Base-by-base conservation (phyloP, 2,888 invertebrate species). In the Micropterix aruncella region DNA sequence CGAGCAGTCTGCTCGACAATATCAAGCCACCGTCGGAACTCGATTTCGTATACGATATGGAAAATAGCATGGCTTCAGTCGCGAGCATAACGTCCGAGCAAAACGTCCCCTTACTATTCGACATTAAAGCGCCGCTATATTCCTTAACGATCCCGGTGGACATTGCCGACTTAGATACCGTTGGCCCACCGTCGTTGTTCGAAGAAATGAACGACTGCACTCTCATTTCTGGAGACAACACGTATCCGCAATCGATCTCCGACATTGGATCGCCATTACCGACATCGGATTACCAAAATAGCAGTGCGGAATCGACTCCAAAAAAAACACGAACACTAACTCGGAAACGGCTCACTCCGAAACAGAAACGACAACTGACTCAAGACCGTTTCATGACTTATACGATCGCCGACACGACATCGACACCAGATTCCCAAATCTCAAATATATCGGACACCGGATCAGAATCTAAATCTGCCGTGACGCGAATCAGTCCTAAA, bases 321-420 rank as follows among this genome's bases (percentile, higher is more conserved):
- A 82, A 79, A 51, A 79, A 75, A 54, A 70, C 70, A 18, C 61
- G 66, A 44, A 65, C 65, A 52, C 56, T 63, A 1, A 60, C 65
- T 38, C 69, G 65, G 41, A 64, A 59, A 46, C 59, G 60, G 42
- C 56, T 85, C 46, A 88, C 86, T 0, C 85, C 87, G 0, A 88
- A 85, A 60, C 86, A 88, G 57, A 81, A 81, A 55, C 67, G 89
- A 37, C 78, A 77, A 51, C 60, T 81, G 36, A 77, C 81, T 2
- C 84, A 85, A 57, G 87, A 90, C 53, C 75, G 90, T 47, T 88
- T 80, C 57, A 83, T 81, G 58, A 90, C 89, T 0, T 90, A 89
- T 57, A 88, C 86, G 0, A 84, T 89, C 37, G 80, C 78, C 0
- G 56, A 49, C 38, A 46, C 19, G 5, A 65, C 64, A 5, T 54